Percentiles rank a stretch among this genome's conserved stretches.
These are phyloP conservation scores for Cisticola juncidis DNA, from an alignment of 2,113 vertebrate genomes.

Conservation along the genomic window DNA sequence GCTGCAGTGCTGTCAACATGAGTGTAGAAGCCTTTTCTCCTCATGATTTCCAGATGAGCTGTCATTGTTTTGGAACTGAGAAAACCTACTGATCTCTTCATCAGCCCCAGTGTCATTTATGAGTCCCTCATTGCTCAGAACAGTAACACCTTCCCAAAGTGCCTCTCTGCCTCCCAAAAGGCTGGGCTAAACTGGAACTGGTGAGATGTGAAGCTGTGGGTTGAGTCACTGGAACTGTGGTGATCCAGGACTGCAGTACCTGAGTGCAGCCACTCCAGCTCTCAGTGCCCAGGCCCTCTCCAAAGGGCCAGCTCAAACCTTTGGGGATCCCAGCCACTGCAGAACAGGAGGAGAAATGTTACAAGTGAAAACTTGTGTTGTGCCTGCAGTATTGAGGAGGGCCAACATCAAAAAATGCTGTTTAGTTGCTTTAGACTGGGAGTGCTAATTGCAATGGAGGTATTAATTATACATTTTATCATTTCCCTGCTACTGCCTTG, in stretches of 20 bases:
- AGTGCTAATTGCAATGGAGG: neutral
- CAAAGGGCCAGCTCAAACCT: neutral
- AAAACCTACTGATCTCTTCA: neutral
- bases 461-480: neutral
- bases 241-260: rapidly evolving
- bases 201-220: neutral
- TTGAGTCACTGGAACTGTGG: neutral
- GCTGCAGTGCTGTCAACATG: rapidly evolving
- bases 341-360: neutral
- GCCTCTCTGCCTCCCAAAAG: neutral
- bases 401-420: neutral
- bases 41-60: neutral
- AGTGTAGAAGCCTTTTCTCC: neutral
- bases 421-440: neutral
- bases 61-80: neutral
- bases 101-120: neutral
- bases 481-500: neutral
- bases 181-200: neutral
- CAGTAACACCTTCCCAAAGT: neutral
- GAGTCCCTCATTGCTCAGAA: neutral
- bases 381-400: neutral
- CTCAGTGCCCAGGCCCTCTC: neutral
- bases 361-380: neutral
- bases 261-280: rapidly evolving
- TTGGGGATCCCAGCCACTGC: neutral